These are phyloP conservation scores for Drosophila infuscata DNA, from an alignment of 2,888 invertebrate species.

Conservation along the genomic window DNA sequence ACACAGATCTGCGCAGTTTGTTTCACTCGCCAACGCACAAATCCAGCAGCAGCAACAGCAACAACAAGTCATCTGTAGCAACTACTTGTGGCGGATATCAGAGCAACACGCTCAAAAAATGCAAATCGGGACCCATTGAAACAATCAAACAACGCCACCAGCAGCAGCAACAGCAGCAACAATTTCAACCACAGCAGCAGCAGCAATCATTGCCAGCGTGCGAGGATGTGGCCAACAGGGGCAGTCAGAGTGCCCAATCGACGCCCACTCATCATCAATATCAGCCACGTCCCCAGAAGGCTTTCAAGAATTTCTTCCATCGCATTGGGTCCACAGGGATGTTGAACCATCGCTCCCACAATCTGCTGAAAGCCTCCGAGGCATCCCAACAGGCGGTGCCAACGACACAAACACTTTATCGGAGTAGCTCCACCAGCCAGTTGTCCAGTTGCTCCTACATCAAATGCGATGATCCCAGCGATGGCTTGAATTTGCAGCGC, in stretches of 20 bases:
- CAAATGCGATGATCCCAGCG: conserved; percentile 92
- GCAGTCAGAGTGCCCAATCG: conserved; percentile 64
- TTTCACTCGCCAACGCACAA: conserved; percentile 79
- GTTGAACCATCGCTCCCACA: conserved; percentile 87
- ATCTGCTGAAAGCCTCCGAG: conserved; percentile 82
- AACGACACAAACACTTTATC: conserved; percentile 86
- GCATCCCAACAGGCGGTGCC: conserved; percentile 71
- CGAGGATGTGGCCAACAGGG: conserved; percentile 33
- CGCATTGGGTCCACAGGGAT: conserved; percentile 92
- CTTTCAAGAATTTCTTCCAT: conserved; percentile 90
- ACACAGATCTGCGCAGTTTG: conserved; percentile 85
- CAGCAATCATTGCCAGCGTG: conserved; percentile 26
- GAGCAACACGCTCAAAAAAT: conserved; percentile 85
- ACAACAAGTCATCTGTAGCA: conserved; percentile 39
- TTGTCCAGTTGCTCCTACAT: conserved; percentile 89
- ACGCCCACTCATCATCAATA: conserved; percentile 74
- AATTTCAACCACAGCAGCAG: conserved; percentile 19
- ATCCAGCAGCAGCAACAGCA: conserved; percentile 50
- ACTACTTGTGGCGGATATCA: conserved; percentile 55
- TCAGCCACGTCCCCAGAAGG: conserved; percentile 85
- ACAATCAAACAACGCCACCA: conserved; percentile 78
- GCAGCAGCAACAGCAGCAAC: conserved; percentile 41
- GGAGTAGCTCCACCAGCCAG: conserved; percentile 92
- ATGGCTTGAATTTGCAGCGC: conserved; percentile 88
- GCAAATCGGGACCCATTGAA: conserved; percentile 87